A percentile compares a stretch with the other conserved stretches of the same genome.
These are phyloP conservation scores for Odontophorus gujanensis DNA, from an alignment of 2,113 vertebrate genomes.

Conservation along the genomic window DNA sequence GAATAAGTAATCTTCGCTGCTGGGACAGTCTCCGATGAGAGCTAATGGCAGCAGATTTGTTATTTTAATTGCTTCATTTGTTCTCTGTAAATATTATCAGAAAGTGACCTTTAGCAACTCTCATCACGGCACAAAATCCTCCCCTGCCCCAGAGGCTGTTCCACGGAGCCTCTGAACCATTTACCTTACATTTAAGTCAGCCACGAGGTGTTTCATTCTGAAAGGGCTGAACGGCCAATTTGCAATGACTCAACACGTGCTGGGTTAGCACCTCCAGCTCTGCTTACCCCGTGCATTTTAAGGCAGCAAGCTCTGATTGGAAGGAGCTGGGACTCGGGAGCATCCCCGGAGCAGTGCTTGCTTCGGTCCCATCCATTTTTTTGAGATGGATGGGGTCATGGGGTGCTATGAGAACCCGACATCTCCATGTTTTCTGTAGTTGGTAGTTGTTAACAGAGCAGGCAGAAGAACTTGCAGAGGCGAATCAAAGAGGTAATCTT, in stretches of 20 bases:
- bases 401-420: neutral
- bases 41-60: neutral
- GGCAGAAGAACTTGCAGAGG: neutral
- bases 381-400: neutral
- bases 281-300: too few relatives aligned
- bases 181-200: neutral
- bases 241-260: neutral
- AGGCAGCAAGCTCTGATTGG: neutral
- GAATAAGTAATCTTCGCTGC: neutral
- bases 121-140: neutral
- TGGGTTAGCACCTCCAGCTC: neutral
- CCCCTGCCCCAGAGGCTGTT: neutral
- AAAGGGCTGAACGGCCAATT: neutral
- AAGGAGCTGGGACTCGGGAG: neutral
- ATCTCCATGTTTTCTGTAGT: neutral
- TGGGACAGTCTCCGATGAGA: neutral
- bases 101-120: neutral
- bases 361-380: neutral
- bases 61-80: conserved; percentile 23
- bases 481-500: neutral
- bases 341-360: neutral
- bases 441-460: neutral
- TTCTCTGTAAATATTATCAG: neutral
- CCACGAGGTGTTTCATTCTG: neutral
- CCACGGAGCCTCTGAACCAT: neutral